Base-by-base conservation (phyloP, 2,888 invertebrate species). In the Pyrochroa serraticornis region DNA sequence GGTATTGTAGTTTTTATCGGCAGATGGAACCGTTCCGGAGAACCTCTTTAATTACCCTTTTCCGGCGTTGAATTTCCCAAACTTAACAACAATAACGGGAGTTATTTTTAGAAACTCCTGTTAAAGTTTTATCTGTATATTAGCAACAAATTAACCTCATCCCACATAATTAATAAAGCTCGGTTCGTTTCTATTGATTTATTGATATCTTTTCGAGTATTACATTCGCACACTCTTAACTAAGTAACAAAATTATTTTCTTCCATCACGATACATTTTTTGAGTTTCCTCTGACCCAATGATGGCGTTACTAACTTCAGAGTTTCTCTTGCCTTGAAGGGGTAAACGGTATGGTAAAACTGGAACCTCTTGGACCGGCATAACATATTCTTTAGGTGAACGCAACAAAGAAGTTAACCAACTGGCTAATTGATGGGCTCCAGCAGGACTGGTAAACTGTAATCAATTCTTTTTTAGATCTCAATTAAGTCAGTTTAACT, bases 391-490 rank as follows among this genome's bases (percentile, higher is more conserved):
- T 50, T 71, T 74, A 2, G 74, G 68, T 9, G 44, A 10, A 1
- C 75, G 71, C 30, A 77, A 54, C 52, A 76, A 73, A 2, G 71
- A 69, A 2, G 73, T 71, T 39, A 76, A 47, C 77, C 77, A 77
- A 38, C 75, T 76, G 14, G 76, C 76, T 31, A 77, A 62, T 58
- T 77, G 77, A 46, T 76, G 77, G 5, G 74, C 75, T 0, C 75
- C 76, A 2, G 76, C 76, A 2, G 76, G 75, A 61, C 69, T 73
- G 1, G 72, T 61, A 60, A 63, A 70, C 63, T 67, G 36, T 8
- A 37, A 43, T 22, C 22, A 48, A 35, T 47, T 46, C 22, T 12
- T 9, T 39, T 9, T 35, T 10, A 33, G 41, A 33, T 33, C 6
- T 10, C n/a, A 37, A 10, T 31, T 3, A 6, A 43, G 14, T 8